Evolutionary conservation across 2,113 vertebrate species (phyloP).

Genomic region (Ardeotis arabs): DNA sequence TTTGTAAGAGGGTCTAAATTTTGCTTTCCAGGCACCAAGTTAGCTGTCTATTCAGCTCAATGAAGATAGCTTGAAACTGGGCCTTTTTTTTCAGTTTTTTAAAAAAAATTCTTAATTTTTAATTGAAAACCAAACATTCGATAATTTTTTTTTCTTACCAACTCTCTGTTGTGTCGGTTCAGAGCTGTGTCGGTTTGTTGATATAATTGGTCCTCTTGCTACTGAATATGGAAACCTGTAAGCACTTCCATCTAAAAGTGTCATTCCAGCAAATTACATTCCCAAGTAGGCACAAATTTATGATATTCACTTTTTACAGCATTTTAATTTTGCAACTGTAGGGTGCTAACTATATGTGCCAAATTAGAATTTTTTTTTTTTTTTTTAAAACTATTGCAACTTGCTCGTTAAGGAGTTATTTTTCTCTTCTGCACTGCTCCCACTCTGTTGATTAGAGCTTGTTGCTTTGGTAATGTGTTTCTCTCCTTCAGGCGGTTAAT

Average conservation of each 20-base stretch:
- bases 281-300: neutral
- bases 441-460: constrained; percentile 39
- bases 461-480: neutral
- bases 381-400: neutral
- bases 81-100: neutral
- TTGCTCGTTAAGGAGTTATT: constrained; percentile 19
- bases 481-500: constrained; percentile 47
- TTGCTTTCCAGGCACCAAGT: neutral
- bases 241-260: neutral
- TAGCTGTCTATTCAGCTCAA: neutral
- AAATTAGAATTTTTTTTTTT: neutral
- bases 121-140: neutral
- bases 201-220: neutral
- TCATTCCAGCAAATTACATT: neutral
- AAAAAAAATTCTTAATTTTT: neutral
- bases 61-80: neutral
- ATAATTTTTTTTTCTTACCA: neutral
- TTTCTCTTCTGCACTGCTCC: neutral
- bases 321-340: neutral
- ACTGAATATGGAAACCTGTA: neutral
- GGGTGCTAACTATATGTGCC: neutral
- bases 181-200: neutral
- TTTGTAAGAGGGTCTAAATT: neutral
- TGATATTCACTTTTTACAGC: neutral
- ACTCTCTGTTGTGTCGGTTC: neutral